Conservation (phyloP, 2,888 invertebrate species). For the Trissolcus brochymenae region DNA sequence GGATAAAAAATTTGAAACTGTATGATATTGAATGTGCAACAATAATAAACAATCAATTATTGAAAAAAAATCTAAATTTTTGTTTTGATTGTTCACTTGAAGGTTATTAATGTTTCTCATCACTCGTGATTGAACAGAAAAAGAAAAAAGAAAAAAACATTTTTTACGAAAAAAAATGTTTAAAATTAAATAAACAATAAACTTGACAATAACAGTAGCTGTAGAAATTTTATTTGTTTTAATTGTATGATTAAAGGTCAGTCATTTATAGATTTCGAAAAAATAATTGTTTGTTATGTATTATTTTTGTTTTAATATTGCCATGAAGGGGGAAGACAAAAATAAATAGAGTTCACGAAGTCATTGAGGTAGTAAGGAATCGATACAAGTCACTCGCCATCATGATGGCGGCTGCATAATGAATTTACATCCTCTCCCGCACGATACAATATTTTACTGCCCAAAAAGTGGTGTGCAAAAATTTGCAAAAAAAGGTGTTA, state of each 20-base stretch:
- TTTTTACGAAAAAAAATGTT: background rate
- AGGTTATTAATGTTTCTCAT: too few species aligned
- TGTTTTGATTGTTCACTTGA: too few species aligned
- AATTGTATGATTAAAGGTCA: background rate
- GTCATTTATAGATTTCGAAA: background rate
- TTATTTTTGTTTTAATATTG: background rate
- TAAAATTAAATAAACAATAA: background rate
- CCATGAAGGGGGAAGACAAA: background rate
- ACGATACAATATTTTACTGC: too few species aligned
- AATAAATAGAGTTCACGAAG: constrained; percentile 17
- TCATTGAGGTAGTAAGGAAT: constrained; percentile 42
- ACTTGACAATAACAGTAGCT: too few species aligned
- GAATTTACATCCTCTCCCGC: constrained; percentile 13
- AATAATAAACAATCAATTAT: too few species aligned
- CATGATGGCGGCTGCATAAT: constrained; percentile 46
- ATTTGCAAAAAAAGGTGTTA: too few species aligned
- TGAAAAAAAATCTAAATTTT: too few species aligned
- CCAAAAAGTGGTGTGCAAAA: too few species aligned
- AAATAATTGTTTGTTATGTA: background rate
- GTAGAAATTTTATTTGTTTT: background rate
- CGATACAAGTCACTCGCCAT: constrained; percentile 54
- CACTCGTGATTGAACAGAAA: too few species aligned
- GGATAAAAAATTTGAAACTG: background rate
- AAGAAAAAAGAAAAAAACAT: background rate
- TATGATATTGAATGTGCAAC: too few species aligned